phyloP scores from a whole-genome alignment of 1,140 invertebrate species.

The Neuroterus valhalla region DNA sequence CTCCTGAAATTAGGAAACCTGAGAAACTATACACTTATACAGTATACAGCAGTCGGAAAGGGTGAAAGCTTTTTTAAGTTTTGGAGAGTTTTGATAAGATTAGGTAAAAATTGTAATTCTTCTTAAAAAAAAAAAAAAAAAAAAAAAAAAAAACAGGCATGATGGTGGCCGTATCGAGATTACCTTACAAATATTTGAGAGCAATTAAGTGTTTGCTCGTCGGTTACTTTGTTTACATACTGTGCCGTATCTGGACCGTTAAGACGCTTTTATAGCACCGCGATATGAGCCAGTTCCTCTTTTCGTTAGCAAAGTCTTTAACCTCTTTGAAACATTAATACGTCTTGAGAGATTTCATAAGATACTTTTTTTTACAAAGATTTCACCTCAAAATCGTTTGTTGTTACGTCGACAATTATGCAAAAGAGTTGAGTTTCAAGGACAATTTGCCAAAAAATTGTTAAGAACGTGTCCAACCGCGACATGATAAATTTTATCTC shows the following conservation, averaged over 20 bases:
- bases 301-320: conserved; percentile 2
- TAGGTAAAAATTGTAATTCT: background rate
- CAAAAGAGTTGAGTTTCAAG: no score
- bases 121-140: background rate
- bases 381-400: background rate
- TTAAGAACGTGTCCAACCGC: no score
- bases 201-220: conserved; percentile 25
- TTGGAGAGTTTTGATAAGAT: background rate
- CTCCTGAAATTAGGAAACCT: background rate
- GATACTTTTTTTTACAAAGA: background rate
- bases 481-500: no score
- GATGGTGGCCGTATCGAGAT: background rate
- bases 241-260: conserved; percentile 24
- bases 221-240: conserved; percentile 17
- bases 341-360: conserved; percentile 3
- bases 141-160: conserved; percentile 26
- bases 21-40: no score
- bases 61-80: background rate
- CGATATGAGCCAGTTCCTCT: conserved; percentile 20
- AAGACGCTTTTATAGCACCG: conserved; percentile 17
- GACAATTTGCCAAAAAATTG: no score
- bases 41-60: no score
- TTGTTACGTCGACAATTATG: no score
- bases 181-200: conserved; percentile 22
- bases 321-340: conserved; percentile 1